Conservation (phyloP, 2,888 invertebrate species). For the Heliconius ethilla region DNA sequence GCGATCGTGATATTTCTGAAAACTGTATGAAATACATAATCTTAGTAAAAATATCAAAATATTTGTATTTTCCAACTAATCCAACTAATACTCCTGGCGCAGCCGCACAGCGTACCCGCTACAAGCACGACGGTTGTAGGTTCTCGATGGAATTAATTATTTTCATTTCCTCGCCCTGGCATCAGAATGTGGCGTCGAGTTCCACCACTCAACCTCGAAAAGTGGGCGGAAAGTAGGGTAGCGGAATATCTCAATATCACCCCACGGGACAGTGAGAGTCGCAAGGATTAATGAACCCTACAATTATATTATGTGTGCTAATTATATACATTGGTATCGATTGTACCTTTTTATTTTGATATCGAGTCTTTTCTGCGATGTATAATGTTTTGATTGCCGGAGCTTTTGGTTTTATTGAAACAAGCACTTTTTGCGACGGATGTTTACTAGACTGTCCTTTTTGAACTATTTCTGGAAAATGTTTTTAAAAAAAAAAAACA, state of each 20-base stretch:
- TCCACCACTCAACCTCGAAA: too few relatives aligned
- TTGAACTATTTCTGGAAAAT: constrained; percentile 63
- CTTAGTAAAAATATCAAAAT: neutral
- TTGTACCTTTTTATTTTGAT: constrained; percentile 61
- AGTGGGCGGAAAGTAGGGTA: too few relatives aligned
- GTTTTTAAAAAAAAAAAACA: neutral
- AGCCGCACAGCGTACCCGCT: too few relatives aligned
- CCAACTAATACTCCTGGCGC: too few relatives aligned
- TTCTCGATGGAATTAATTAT: too few relatives aligned
- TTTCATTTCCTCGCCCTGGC: too few relatives aligned
- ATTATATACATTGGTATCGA: neutral
- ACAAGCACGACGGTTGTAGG: too few relatives aligned
- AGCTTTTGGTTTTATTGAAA: constrained; percentile 65
- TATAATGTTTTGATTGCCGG: constrained; percentile 70
- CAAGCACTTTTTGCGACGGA: constrained; percentile 63
- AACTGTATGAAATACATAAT: constrained; percentile 51
- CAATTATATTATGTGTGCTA: constrained; percentile 2
- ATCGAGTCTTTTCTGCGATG: constrained; percentile 66
- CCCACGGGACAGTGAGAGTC: too few relatives aligned
- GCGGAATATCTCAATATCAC: too few relatives aligned
- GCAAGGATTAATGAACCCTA: too few relatives aligned
- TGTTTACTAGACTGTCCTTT: constrained; percentile 54
- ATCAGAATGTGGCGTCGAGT: too few relatives aligned
- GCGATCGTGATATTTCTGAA: constrained; percentile 63
- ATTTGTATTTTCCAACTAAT: too few relatives aligned